Base-by-base conservation (phyloP, 2,888 invertebrate genomes). In the Agrochola litura region DNA sequence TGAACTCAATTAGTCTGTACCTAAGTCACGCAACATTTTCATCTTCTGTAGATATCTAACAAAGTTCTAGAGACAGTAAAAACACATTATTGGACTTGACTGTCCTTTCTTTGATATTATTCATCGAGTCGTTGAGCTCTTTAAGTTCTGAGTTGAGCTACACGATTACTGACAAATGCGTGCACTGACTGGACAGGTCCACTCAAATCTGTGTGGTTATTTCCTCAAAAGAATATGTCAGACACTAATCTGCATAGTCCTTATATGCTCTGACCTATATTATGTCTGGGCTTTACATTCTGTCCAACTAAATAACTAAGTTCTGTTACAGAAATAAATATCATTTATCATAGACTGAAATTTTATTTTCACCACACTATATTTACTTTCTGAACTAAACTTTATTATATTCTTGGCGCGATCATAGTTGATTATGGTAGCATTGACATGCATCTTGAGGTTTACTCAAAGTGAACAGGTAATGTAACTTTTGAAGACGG, bases 401-500 rank as follows among this genome's bases (percentile, higher is more conserved):
- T 54, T 14, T 14, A 19, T 10, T 19, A 12, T 16, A 4, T n/a
- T 66, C 6, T 6, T 2, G 49, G 22, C n/a, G 43, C 14, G 37
- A 75, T 81, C 61, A 63, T 22, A 76, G 61, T 76, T 76, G 43
- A 67, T 76, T 67, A 75, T 54, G 66, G 61, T 25, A 6, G 30
- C 56, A 58, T 70, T 70, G 81, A 37, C 30, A 70, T 81, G 81
- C 80, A 69, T 58, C 58, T 67, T 54, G 58, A 58, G 22, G 46
- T 66, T 66, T 22, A 49, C 58, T 56, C 60, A 73, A 76, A 76
- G 69, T 49, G 73, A 58, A 49, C 41, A 71, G 58, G 67, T 70
- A 46, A 82, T 56, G 58, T 82, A 68, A 82, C 43, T 73, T 79
- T 74, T 74, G 60, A 54, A 74, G 71, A 72, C 64, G 71, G 68